Base-by-base conservation (phyloP, 2,888 invertebrate genomes). In the Lasioglossum zephyrum region DNA sequence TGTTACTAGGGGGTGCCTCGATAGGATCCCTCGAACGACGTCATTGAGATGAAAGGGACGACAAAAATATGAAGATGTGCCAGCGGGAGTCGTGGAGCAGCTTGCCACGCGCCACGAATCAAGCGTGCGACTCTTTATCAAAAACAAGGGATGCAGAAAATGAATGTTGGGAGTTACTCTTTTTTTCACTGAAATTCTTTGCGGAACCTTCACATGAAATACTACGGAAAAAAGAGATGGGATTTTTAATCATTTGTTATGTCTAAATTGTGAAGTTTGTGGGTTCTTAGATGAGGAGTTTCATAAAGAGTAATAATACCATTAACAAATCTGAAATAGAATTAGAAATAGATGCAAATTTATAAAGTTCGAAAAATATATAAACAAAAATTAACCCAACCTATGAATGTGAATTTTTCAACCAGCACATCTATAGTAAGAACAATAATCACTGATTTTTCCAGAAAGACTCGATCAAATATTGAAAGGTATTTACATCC, bases 11-110 rank as follows among this genome's bases (percentile, higher is more conserved):
- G 73, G 73, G 77, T 77, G 79, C 13, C 81, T 80, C 82, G 80
- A 87, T 89, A 80, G 83, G 79, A 85, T 81, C 80, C 82, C 85
- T 47, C 66, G 75, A 77, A 82, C 73, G 77, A 78, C 77, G 73
- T 81, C 84, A 85, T 86, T 74, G 70, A 84, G 87, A 89, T 87
- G 84, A 89, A 89, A 86, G 84, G 84, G 82, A 53, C 8, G 39
- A 69, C 39, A 79, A 79, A 74, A 82, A 74, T 81, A 85, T 77
- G 77, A 82, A 78, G 77, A 81, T 81, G 79, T 69, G 22, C 26
- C 66, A 78, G 9, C 47, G 78, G 53, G 73, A 74, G 22, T 36
- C 9, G 22, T n/a, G 66, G 39, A 39, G n/a, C 63, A 63, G 47
- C 66, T 70, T 79, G 79, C 73, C 49, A 44, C 82, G 70, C 47